phyloP scores from a whole-genome alignment of 2,797 vertebrate species.

The Pseudotriccus pelzelni region DNA sequence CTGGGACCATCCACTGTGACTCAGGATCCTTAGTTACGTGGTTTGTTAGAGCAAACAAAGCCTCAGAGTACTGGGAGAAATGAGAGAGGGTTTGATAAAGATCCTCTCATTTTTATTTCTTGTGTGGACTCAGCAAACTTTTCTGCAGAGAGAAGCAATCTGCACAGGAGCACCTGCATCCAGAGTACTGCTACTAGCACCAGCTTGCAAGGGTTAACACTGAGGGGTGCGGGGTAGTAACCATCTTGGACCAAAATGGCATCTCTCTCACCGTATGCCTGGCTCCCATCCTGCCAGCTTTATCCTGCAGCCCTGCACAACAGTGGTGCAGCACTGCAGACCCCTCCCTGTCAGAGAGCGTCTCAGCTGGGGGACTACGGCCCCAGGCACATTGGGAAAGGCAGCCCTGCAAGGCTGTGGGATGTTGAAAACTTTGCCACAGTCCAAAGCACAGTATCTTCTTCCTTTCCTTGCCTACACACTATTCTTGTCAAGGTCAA shows the following conservation, averaged over 20 bases:
- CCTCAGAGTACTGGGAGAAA: neutral
- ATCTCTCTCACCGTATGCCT: neutral
- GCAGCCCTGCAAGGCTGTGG: neutral
- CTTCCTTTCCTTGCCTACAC: neutral
- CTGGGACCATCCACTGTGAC: neutral
- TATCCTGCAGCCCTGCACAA: neutral
- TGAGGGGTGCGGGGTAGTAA: neutral
- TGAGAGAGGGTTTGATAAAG: neutral
- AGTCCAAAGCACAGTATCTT: neutral
- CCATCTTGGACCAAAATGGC: neutral
- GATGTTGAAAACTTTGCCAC: neutral
- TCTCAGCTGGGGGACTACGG: neutral
- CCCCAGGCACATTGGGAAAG: neutral
- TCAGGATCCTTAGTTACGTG: neutral
- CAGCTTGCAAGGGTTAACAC: neutral
- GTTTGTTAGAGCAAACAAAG: conserved; percentile 29
- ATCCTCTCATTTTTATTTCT: conserved; percentile 30
- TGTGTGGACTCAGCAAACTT: neutral
- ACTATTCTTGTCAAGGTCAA: neutral
- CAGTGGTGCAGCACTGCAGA: neutral
- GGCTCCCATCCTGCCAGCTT: neutral
- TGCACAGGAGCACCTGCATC: neutral
- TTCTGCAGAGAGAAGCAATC: neutral
- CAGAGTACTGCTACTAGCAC: neutral
- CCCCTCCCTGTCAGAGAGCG: neutral